Conservation (phyloP, 2,113 vertebrate genomes). For the Casuarius casuarius region DNA sequence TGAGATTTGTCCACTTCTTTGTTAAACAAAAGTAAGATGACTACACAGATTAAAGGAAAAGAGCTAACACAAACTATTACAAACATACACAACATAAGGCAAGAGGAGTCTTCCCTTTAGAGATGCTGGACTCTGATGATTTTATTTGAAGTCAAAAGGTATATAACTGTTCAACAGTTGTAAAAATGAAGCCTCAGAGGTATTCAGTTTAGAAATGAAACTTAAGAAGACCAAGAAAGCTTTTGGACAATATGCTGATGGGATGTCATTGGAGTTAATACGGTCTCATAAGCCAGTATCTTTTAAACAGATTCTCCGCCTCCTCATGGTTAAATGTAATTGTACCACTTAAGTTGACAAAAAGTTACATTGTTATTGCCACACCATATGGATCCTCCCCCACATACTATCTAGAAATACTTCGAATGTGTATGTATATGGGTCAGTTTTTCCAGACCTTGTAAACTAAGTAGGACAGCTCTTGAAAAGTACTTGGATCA, state of each 20-base stretch:
- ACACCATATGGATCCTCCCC: background rate
- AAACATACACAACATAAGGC: background rate
- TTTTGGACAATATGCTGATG: background rate
- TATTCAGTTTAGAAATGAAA: background rate
- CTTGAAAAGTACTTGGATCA: background rate
- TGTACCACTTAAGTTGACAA: background rate
- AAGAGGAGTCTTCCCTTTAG: background rate
- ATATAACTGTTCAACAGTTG: too few species aligned
- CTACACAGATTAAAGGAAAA: background rate
- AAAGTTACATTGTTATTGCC: background rate
- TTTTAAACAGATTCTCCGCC: background rate
- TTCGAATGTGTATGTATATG: background rate
- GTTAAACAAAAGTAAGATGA: background rate
- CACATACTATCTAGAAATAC: background rate
- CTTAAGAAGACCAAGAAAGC: background rate
- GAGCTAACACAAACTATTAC: background rate
- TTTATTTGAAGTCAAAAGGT: background rate
- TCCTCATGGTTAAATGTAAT: background rate
- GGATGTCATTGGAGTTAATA: rapidly evolving
- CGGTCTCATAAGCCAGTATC: background rate
- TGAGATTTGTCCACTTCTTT: background rate
- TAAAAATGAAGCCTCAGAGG: background rate
- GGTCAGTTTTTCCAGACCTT: rapidly evolving
- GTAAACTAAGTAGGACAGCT: background rate
- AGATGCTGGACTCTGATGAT: background rate